Conservation (phyloP, 2,113 vertebrate genomes). For the Xyliphius kryptos region DNA sequence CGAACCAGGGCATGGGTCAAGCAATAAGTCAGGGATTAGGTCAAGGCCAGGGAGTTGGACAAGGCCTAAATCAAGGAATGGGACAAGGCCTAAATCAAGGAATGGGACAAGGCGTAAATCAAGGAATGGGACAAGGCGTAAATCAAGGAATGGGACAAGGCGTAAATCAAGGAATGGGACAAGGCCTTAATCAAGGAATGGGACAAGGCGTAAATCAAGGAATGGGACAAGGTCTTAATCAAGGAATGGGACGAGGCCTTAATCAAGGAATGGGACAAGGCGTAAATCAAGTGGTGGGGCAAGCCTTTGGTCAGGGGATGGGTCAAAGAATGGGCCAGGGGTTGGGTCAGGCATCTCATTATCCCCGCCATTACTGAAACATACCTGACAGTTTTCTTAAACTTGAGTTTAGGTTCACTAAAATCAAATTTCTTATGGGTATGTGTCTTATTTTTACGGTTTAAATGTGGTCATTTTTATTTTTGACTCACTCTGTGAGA, state of each 20-base stretch:
- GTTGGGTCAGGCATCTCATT: conserved; percentile 68
- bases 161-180: conserved; percentile 52
- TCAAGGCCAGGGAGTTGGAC: conserved; percentile 35
- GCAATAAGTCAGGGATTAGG: conserved; percentile 53
- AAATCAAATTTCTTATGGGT: conserved; percentile 15
- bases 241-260: conserved; percentile 44
- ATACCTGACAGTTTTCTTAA: not conserved
- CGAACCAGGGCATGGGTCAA: conserved; percentile 45
- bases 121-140: conserved; percentile 50
- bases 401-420: conserved; percentile 3
- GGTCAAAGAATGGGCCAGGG: conserved; percentile 49
- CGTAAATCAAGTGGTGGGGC: conserved; percentile 53
- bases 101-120: conserved; percentile 49
- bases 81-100: conserved; percentile 51
- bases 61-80: conserved; percentile 58
- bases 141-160: conserved; percentile 43
- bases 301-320: conserved; percentile 51
- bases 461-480: conserved; percentile 2
- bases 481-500: not conserved
- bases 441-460: conserved; percentile 31
- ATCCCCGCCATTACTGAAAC: conserved; percentile 82
- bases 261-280: conserved; percentile 43
- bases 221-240: conserved; percentile 47
- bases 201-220: conserved; percentile 56
- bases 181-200: conserved; percentile 46